Base-by-base conservation (phyloP, 2,888 invertebrate genomes). In the Athrips mouffetella region DNA sequence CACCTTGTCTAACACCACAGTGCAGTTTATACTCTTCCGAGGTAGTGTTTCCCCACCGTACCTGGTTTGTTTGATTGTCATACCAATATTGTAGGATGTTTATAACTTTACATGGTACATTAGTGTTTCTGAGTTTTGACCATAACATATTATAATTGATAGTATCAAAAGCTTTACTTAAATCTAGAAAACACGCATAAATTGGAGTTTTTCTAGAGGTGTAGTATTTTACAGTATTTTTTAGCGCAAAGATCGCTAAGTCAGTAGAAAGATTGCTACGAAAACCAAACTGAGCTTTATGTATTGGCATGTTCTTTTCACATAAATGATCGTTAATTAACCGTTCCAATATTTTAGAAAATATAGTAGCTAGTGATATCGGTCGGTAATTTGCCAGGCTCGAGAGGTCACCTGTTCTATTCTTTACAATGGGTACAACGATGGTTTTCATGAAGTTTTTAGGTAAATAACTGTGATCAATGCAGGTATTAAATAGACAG, bases 211-310 rank as follows among this genome's bases (percentile, higher is more conserved):
- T 37, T 37, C 37, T 37, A 3, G 37, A 18, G 20, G 18, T 18
- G 8, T 37, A 37, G 15, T 37, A 37, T 18, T 37, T 16, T 18
- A 37, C 37, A 37, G 37, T 37, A 37, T 18, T 37, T 18, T 41
- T 40, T 30, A 31, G 15, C 35, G 48, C 33, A 35, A 42, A 35
- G 20, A 40, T 40, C 11, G 40, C 30, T 15, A 31, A 20, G 10
- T 41, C 41, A n/a, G 44, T 50, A 29, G 50, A 50, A 1, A 47
- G 21, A 8, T 41, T 21, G 0, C 40, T 45, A 10, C 51, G n/a
- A 23, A 54, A 54, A 3, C 49, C 51, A 39, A 54, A 51, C 42
- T 54, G 49, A 6, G 45, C 41, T 21, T 51, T 45, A 31, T 53
- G 51, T 13, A 39, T 18, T 10, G 37, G 31, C 7, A 20, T 45